Base-by-base conservation (phyloP, 92 coral and sea anemone genomes). In the Parazoanthus darwini region DNA sequence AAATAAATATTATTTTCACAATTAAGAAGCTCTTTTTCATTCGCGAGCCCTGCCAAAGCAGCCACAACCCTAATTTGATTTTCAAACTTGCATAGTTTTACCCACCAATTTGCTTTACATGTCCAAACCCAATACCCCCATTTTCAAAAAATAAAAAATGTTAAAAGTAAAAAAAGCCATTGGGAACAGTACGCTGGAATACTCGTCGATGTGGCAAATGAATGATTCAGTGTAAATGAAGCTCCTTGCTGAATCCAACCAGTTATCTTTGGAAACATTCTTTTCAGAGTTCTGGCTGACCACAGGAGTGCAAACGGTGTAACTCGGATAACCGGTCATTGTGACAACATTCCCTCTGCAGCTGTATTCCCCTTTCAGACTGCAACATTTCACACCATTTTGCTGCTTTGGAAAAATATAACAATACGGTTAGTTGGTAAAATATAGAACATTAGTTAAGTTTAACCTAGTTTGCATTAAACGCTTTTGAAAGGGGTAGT, bases 171-270 rank as follows among this genome's bases (percentile, higher is more conserved):
- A 65, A 80, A 92, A 92, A 16, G 58, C 88, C 59, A 89, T 35
- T 6, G 92, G 91, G 85, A 92, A 92, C 5, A 92, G 13, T 46
- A 58, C 59, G 35, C 89, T 81, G 11, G 92, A 89, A 29, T 80
- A 86, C 86, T 80, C 91, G 38, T 92, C 94, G 1, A 92, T 81
- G 23, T 66, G 77, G 66, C 67, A 58, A 23, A 92, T 92, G 33
- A 83, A 77, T 29, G 88, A 54, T 39, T 87, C 90, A 23, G 92
- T 56, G 54, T 92, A 92, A 66, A 91, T 59, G 16, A 80, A 26
- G 56, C 80, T 86, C 37, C 56, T 58, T 14, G 65, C 35, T 9
- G 79, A 9, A 23, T 68, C 29, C 68, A 63, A 80, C 23, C 68
- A 18, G 54, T 44, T n/a, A 18, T 18, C 6, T 20, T 39, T 42